Percentiles rank a stretch among this genome's conserved stretches.
Evolutionary conservation across 2,888 invertebrate genomes (phyloP).

Genomic region (Dorcus hopei): DNA sequence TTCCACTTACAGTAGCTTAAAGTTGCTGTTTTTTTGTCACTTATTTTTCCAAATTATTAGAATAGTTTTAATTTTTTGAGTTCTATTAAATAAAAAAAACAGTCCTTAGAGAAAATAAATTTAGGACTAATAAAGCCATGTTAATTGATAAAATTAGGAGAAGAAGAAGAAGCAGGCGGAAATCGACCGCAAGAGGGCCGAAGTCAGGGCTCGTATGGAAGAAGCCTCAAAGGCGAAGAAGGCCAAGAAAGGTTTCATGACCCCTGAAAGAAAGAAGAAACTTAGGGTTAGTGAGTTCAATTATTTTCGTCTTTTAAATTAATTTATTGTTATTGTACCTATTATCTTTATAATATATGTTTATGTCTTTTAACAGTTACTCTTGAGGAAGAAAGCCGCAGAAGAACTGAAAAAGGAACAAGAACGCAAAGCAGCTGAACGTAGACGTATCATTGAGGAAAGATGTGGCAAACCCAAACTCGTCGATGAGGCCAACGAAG

Average conservation of each 20-base stretch:
- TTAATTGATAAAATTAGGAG: conserved; percentile 60
- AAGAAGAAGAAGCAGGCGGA: conserved; percentile 97
- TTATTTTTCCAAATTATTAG: not conserved
- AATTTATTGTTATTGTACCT: not conserved
- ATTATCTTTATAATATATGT: not conserved
- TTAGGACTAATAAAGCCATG: not conserved
- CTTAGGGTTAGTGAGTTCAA: conserved; percentile 76
- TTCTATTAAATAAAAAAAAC: too few species aligned
- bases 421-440: conserved; percentile 96
- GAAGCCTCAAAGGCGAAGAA: conserved; percentile 98
- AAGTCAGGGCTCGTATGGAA: conserved; percentile 98
- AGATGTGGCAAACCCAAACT: conserved; percentile 91
- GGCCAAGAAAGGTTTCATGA: conserved; percentile 99
- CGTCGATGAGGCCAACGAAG: conserved; percentile 90
- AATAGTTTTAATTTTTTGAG: not conserved
- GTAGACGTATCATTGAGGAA: conserved; percentile 95
- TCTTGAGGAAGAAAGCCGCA: conserved; percentile 99
- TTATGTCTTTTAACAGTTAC: conserved; percentile 61
- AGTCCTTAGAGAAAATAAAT: too few species aligned
- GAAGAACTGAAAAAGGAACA: conserved; percentile 99
- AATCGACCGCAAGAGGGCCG: conserved; percentile 98
- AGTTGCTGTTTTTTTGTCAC: not conserved
- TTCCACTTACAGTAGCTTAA: too few species aligned
- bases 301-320: not conserved
- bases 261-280: conserved; percentile 99